phyloP scores from a whole-genome alignment of 1,140 invertebrate species.

The Brachionus manjavacas region DNA sequence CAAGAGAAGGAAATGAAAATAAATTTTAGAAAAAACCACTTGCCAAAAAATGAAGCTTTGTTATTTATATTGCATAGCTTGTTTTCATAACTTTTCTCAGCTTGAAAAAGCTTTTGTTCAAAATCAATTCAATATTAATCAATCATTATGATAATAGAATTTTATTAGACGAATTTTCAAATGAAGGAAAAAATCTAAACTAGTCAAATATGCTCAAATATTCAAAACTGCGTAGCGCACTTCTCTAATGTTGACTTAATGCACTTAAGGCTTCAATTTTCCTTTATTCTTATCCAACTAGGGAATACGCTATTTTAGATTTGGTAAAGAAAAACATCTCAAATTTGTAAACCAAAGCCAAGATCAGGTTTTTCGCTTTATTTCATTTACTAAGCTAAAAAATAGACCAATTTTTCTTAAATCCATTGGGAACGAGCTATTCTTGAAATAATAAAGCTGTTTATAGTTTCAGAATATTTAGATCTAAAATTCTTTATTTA shows the following conservation, averaged over 20 bases:
- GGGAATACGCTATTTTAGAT: not conserved
- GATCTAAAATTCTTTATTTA: no score
- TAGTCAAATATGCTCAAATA: not conserved
- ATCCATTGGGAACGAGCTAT: no score
- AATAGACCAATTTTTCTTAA: no score
- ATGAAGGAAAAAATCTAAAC: not conserved
- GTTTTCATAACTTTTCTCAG: not conserved
- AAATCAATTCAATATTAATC: not conserved
- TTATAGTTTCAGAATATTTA: no score
- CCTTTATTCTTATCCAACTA: not conserved
- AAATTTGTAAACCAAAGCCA: no score
- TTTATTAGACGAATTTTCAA: not conserved
- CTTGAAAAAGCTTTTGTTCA: not conserved
- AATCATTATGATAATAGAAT: not conserved
- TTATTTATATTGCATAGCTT: not conserved
- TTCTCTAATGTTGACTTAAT: not conserved
- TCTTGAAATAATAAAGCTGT: no score
- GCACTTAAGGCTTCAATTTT: not conserved
- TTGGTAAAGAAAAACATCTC: not conserved
- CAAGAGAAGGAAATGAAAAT: not conserved
- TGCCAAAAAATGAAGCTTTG: not conserved
- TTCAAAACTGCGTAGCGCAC: not conserved
- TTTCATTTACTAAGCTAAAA: no score
- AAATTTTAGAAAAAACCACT: not conserved
- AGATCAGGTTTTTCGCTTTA: no score